A percentile compares a stretch with the other conserved stretches of the same genome.
Conservation (phyloP, 1,140 invertebrate species). For the Lethrus apterus region DNA sequence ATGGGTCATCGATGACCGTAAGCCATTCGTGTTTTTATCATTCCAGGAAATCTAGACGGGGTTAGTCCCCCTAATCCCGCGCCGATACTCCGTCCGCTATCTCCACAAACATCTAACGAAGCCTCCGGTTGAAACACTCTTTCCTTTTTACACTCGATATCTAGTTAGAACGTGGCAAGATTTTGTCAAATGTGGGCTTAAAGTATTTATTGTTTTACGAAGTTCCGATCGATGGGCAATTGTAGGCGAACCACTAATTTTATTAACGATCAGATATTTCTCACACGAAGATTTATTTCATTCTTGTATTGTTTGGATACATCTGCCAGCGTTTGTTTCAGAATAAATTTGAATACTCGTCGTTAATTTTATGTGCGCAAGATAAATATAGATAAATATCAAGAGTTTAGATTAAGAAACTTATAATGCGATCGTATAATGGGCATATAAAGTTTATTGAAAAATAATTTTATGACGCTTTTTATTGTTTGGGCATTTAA, state of each 20-base stretch:
- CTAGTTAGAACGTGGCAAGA: neutral
- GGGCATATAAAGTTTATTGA: too few species aligned
- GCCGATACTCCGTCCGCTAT: too few species aligned
- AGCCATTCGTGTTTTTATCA: slow-evolving; percentile 10
- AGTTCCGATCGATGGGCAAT: slow-evolving; percentile 5
- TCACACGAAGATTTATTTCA: slow-evolving; percentile 9
- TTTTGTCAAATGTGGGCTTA: slow-evolving; percentile 10
- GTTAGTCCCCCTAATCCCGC: slow-evolving; percentile 1
- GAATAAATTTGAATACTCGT: slow-evolving; percentile 14
- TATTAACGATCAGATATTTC: slow-evolving; percentile 8
- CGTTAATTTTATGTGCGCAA: too few species aligned
- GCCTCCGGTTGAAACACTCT: neutral
- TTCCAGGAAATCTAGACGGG: slow-evolving; percentile 7
- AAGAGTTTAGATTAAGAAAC: too few species aligned
- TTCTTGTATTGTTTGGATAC: slow-evolving; percentile 10
- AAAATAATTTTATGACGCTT: too few species aligned
- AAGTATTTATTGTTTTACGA: slow-evolving; percentile 5
- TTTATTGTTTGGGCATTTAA: too few species aligned
- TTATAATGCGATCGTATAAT: too few species aligned
- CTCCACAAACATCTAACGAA: neutral
- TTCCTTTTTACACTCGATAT: slow-evolving; percentile 1
- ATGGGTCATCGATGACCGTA: slow-evolving; percentile 1
- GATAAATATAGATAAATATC: too few species aligned
- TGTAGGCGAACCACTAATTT: neutral
- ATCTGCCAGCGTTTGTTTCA: slow-evolving; percentile 5